Evolutionary conservation across 2,113 vertebrate species (phyloP).

Genomic region (Ceyx cyanopectus): DNA sequence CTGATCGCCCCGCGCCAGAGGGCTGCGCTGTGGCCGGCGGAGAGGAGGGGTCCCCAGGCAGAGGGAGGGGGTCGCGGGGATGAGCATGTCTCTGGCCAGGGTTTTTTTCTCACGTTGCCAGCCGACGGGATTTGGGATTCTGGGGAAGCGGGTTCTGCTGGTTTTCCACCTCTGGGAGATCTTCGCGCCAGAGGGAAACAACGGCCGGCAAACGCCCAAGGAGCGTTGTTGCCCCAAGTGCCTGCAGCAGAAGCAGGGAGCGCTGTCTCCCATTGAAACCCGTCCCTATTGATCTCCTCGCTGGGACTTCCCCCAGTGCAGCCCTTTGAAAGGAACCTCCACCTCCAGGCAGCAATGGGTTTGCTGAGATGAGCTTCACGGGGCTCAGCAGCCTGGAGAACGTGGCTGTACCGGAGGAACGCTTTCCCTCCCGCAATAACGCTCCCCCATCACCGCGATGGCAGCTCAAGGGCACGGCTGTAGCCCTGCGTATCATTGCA

Average conservation of each 20-base stretch:
- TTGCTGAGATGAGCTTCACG: neutral
- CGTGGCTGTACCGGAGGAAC: neutral
- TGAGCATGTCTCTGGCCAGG: neutral
- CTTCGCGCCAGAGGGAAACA: neutral
- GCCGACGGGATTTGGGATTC: neutral
- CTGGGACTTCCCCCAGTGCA: neutral
- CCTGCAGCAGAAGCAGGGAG: neutral
- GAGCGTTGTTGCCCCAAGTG: neutral
- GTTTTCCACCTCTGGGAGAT: too few relatives aligned
- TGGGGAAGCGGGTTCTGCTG: neutral
- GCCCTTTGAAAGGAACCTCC: neutral
- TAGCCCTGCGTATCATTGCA: rapidly evolving
- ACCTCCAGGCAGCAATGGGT: neutral
- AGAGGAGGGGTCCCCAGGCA: neutral
- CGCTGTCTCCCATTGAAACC: neutral
- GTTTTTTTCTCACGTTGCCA: neutral
- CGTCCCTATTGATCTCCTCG: neutral
- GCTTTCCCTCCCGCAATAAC: neutral
- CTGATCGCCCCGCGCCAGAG: too few relatives aligned
- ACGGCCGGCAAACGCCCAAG: neutral
- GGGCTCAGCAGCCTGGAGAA: neutral
- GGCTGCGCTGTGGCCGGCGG: neutral
- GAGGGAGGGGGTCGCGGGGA: neutral
- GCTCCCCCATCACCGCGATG: neutral
- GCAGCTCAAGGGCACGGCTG: rapidly evolving